Base-by-base conservation (phyloP, 2,888 invertebrate genomes). In the Leptinotarsa rubiginosa region DNA sequence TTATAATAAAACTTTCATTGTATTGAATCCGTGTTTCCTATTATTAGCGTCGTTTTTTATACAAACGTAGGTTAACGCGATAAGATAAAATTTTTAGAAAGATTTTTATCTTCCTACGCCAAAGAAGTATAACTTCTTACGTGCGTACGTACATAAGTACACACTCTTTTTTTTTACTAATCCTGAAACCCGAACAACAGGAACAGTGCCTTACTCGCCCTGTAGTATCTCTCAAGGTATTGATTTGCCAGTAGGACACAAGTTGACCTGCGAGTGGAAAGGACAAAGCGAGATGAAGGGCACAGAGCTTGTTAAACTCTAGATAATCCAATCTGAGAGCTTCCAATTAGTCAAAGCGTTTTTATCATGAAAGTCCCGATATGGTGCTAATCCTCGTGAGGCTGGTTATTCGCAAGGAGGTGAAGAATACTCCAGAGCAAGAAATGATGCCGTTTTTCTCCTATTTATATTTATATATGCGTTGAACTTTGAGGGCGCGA, bases 231-330 rank as follows among this genome's bases (percentile, higher is more conserved):
- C 64, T 15, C 22, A 31, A 70, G 65, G 49, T 74, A 75, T 75
- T 72, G 75, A 75, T 75, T 72, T 75, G 52, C 52, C n/a, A 68
- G 68, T 68, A 54, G 54, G 18, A 68, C 52, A 15, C 10, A 47
- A 52, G 15, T 31, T 62, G 52, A 65, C 70, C 62, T 59, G 67
- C 67, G 68, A 67, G 50, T 70, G 31, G 22, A 65, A 56, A 72
- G 68, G 72, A 64, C 67, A 68, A 62, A 69, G 50, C 70, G 67
- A 47, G 59, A 74, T 64, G 74, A 74, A 74, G 70, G 62, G 67
- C 70, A 69, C 65, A 64, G 47, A 75, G 69, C 69, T 75, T 66
- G 72, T 66, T 69, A 72, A 65, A 69, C 49, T 59, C 69, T 69
- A 66, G 68, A 68, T 68, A 68, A 68, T 68, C 68, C 68, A 68